Conservation (phyloP, 2,797 vertebrate genomes). For the Tenualosa thibaudeaui region DNA sequence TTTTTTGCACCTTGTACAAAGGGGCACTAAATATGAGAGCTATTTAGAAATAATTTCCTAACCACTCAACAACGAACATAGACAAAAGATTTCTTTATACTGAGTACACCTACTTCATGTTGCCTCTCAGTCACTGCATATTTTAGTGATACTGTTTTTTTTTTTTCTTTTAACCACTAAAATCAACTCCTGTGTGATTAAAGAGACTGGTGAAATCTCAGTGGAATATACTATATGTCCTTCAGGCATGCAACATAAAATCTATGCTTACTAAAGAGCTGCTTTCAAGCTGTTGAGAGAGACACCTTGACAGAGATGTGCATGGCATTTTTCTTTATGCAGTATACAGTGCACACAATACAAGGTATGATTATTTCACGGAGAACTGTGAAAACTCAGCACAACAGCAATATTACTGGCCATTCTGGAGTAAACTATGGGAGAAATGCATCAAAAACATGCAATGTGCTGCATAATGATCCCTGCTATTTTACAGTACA, state of each 20-base stretch:
- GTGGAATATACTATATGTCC: not conserved
- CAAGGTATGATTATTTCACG: not conserved
- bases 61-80: not conserved
- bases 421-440: not conserved
- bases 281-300: conserved; percentile 1
- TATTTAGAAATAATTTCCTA: conserved; percentile 10
- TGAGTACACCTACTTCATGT: not conserved
- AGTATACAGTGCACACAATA: not conserved
- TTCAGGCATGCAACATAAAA: not conserved
- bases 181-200: conserved; percentile 13
- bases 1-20: not conserved
- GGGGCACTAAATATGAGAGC: conserved; percentile 8
- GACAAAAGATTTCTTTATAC: conserved; percentile 8
- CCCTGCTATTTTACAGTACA: not conserved
- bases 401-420: not conserved
- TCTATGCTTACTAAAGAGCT: not conserved
- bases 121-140: conserved; percentile 2
- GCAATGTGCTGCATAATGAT: not conserved
- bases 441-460: not conserved
- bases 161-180: not conserved
- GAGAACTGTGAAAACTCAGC: not conserved
- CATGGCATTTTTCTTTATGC: not conserved
- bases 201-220: not conserved
- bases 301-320: not conserved
- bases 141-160: not conserved